Evolutionary conservation across 2,888 invertebrate genomes (phyloP).

Genomic region (Rhaphigaster nebulosa): DNA sequence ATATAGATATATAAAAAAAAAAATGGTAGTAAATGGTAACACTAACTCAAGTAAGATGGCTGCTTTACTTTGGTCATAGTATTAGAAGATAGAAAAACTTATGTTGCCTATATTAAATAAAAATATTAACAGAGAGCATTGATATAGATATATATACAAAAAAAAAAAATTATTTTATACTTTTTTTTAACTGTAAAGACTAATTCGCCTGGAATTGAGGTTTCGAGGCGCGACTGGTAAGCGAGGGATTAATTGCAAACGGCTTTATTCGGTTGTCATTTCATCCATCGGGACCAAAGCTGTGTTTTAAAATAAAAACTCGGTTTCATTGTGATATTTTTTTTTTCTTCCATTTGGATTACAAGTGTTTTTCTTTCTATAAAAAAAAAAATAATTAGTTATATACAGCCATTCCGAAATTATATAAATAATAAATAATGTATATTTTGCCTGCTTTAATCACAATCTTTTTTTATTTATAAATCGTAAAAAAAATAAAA

Average conservation of each 20-base stretch:
- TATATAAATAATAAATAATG: too few species aligned
- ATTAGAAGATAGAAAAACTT: too few species aligned
- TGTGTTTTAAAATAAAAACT: not conserved
- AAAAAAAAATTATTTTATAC: not conserved
- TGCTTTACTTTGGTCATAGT: too few species aligned
- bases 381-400: not conserved
- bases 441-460: too few species aligned
- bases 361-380: not conserved
- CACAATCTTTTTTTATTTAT: too few species aligned
- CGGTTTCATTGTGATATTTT: not conserved
- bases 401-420: too few species aligned
- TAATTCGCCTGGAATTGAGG: not conserved
- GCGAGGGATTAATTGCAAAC: not conserved
- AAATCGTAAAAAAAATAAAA: too few species aligned
- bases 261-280: constrained; percentile 5
- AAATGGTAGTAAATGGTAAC: too few species aligned
- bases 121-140: not conserved
- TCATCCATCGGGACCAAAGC: not conserved
- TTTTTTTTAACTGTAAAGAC: not conserved
- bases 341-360: not conserved
- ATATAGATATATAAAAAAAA: too few species aligned
- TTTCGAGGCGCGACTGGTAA: not conserved
- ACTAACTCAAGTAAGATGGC: too few species aligned
- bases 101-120: too few species aligned
- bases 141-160: not conserved